Conservation (phyloP, 2,888 invertebrate genomes). For the Macropis europaea region DNA sequence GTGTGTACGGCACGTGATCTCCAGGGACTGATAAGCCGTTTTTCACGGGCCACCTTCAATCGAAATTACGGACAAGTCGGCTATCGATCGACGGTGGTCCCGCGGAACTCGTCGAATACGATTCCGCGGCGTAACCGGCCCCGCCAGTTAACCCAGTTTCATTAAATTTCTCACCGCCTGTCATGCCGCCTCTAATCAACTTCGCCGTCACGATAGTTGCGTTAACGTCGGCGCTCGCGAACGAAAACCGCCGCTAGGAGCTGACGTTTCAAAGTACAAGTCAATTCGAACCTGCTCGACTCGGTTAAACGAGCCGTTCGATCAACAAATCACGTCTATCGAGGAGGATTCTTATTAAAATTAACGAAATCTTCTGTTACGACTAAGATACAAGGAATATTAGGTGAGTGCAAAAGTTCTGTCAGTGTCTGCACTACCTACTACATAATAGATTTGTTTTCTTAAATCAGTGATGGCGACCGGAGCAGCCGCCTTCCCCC, state of each 20-base stretch:
- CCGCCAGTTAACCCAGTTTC: conserved; percentile 50
- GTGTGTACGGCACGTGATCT: conserved; percentile 45
- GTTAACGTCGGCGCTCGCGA: conserved; percentile 14
- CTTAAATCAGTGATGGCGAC: too few relatives aligned
- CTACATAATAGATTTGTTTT: too few relatives aligned
- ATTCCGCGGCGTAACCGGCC: conserved; percentile 23
- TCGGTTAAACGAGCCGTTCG: conserved; percentile 38
- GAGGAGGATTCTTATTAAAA: too few relatives aligned
- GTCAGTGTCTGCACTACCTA: too few relatives aligned
- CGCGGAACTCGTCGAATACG: conserved; percentile 20
- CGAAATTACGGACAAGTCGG: conserved; percentile 27
- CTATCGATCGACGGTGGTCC: conserved; percentile 11
- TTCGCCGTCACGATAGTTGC: conserved; percentile 6
- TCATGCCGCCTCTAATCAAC: conserved; percentile 44
- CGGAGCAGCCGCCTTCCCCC: too few relatives aligned
- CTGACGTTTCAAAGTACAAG: conserved; percentile 24
- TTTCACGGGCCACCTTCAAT: conserved; percentile 41
- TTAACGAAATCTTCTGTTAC: too few relatives aligned
- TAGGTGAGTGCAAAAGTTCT: too few relatives aligned
- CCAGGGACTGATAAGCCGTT: conserved; percentile 38
- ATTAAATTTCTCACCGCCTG: conserved; percentile 38
- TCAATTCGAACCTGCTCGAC: conserved; percentile 37
- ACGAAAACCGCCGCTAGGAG: conserved; percentile 12
- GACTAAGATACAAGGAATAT: too few relatives aligned
- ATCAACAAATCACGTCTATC: too few relatives aligned